A percentile compares a stretch with the other conserved stretches of the same genome.
Conservation (phyloP, 2,113 vertebrate species). For the Zapus hudsonius region DNA sequence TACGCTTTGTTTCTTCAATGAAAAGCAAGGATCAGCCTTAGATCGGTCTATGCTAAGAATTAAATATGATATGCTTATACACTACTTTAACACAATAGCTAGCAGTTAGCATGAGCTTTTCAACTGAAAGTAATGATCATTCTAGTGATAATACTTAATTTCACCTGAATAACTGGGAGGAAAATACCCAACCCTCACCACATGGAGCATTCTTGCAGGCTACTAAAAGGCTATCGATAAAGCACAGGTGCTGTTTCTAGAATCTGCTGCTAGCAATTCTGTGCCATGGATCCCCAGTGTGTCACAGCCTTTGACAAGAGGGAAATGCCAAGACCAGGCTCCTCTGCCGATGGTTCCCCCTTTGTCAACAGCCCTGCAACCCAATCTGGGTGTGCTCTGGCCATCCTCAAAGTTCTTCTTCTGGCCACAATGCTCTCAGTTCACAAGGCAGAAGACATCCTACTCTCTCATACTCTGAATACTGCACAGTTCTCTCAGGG, state of each 20-base stretch:
- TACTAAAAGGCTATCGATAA: background rate
- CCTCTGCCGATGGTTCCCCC: background rate
- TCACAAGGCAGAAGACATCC: background rate
- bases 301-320: background rate
- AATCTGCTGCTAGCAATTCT: background rate
- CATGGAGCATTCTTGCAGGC: background rate
- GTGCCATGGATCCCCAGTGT: background rate
- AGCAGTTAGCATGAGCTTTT: background rate
- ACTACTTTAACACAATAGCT: conserved; percentile 23
- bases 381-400: background rate
- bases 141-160: conserved; percentile 5
- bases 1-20: background rate
- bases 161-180: background rate
- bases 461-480: background rate
- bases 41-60: background rate
- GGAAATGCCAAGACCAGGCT: background rate
- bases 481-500: background rate
- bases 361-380: background rate
- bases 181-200: background rate
- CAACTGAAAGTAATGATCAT: background rate
- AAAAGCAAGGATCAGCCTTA: too few relatives aligned
- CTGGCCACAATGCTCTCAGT: background rate
- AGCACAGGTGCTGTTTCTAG: background rate
- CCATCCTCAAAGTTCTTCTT: background rate
- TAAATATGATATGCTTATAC: conserved; percentile 1